Percentiles rank a stretch among this genome's conserved stretches.
Conservation (phyloP, 2,113 vertebrate species). For the Aythya baeri region DNA sequence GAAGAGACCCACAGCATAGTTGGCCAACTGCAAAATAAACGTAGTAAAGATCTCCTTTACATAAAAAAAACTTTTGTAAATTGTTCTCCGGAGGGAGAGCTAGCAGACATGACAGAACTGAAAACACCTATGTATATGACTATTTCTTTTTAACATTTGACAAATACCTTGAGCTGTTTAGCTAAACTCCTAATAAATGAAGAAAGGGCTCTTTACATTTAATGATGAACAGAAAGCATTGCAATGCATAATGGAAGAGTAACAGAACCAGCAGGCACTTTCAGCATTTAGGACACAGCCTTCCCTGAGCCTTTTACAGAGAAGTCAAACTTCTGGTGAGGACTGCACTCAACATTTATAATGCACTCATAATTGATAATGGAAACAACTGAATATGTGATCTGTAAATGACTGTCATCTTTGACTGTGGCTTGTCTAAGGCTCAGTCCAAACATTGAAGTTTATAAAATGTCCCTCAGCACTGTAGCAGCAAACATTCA, state of each 20-base stretch:
- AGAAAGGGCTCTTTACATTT: background rate
- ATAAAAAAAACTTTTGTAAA: background rate
- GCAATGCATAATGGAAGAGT: background rate
- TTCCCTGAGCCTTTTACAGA: background rate
- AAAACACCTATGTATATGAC: background rate
- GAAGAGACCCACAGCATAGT: background rate
- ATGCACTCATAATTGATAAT: background rate
- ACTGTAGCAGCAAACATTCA: background rate
- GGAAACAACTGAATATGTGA: background rate
- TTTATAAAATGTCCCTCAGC: background rate
- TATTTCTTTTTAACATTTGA: background rate
- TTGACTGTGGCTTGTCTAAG: background rate
- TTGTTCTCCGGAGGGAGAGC: background rate
- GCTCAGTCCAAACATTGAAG: background rate
- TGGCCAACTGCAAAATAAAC: constrained; percentile 1
- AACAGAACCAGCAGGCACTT: background rate
- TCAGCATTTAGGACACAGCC: background rate
- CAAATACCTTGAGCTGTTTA: background rate
- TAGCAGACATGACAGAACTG: background rate
- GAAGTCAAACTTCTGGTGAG: background rate
- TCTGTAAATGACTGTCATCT: background rate
- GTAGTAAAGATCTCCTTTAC: background rate
- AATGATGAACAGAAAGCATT: background rate
- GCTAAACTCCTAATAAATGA: background rate
- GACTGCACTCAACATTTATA: background rate